Percentiles rank a stretch among this genome's conserved stretches.
Conservation (phyloP, 2,888 invertebrate genomes). For the Drosophila neutralis region DNA sequence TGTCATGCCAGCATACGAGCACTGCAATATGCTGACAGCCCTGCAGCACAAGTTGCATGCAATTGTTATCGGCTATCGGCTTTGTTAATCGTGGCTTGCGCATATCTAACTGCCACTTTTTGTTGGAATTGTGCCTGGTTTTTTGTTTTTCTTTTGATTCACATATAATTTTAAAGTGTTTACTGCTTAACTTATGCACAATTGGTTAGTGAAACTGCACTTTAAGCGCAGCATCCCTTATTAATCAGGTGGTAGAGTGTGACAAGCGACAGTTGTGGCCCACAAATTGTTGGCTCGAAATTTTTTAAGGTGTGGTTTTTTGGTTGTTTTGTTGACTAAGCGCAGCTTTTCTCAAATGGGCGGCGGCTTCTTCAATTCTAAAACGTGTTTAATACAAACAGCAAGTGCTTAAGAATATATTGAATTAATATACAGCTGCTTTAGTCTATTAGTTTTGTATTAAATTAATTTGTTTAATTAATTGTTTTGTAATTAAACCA, state of each 20-base stretch:
- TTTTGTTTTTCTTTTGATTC: conserved; percentile 68
- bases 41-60: conserved; percentile 13
- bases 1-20: conserved; percentile 21
- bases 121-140: conserved; percentile 46
- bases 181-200: conserved; percentile 25
- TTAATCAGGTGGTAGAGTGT: neutral
- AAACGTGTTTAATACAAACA: neutral
- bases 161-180: conserved; percentile 48
- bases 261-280: neutral
- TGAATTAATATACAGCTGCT: neutral
- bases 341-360: conserved; percentile 43
- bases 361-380: conserved; percentile 30
- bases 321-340: conserved; percentile 49
- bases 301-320: conserved; percentile 76
- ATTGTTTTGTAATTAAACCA: conserved; percentile 7
- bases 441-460: neutral
- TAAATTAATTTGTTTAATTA: conserved; percentile 3
- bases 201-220: conserved; percentile 28
- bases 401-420: neutral
- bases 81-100: conserved; percentile 61
- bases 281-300: conserved; percentile 5
- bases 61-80: conserved; percentile 24
- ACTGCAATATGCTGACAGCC: neutral
- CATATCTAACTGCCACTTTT: conserved; percentile 48
- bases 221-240: neutral